Base-by-base conservation (phyloP, 2,113 vertebrate genomes). In the Chloebia gouldiae region DNA sequence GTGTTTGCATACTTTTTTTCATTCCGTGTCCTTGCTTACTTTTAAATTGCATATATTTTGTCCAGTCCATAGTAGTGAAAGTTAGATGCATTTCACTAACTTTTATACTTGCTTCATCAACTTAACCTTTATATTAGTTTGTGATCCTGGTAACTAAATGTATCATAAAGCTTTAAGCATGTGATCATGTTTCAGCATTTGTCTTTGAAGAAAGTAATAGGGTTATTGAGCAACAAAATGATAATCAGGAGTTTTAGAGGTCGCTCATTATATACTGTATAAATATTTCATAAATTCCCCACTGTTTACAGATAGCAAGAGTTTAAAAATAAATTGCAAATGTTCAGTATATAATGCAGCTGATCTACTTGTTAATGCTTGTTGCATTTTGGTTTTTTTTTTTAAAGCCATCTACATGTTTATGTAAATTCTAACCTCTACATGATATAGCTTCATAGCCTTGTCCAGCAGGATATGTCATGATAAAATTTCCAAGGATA, bases 221-320 rank as follows among this genome's bases (percentile, higher is more conserved):
- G 22, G 63, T 90, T 93, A 71, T 75, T 83, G 72, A 96, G 81
- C 60, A 82, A 82, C 56, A 88, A 95, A 95, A 95, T 72, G 22
- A 66, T 93, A 77, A 94, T 95, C 92, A 90, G 71, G 90, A 93
- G 64, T 92, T 97, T 95, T 93, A 86, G 92, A 93, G 81, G 92
- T 94, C 0, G 0, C 77, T 88, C 81, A 75, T 88, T 94, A 86
- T 66, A 56, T n/a, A 40, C 24, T 70, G 39, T 44, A 92, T 95
- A 93, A 95, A 94, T 95, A 94, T 94, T 96, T 95, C 59, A 95
- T 91, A 92, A 88, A 93, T 93, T 82, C 44, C 47, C 20, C 7
- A 24, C 71, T 94, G 85, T 88, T 90, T 90, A 92, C 84, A 70
- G 71, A 80, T 44, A 93, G 61, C 6, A 91, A 4, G 49, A 95